Conservation (phyloP, 2,113 vertebrate species). For the Triplophysa dalaica region DNA sequence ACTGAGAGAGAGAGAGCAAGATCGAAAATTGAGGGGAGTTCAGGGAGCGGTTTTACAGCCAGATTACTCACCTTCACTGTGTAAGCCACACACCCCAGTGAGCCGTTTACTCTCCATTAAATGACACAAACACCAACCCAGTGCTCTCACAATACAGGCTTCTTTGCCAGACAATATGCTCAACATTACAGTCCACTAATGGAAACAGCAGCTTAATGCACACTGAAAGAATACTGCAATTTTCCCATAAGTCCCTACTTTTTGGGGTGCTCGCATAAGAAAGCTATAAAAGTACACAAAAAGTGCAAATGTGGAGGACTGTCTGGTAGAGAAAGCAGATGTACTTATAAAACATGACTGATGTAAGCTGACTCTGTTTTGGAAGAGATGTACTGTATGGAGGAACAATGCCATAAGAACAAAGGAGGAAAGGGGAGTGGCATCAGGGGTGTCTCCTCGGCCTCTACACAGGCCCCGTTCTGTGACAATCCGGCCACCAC, state of each 20-base stretch:
- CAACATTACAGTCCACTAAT: conserved; percentile 24
- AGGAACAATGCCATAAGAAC: not conserved
- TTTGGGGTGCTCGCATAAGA: not conserved
- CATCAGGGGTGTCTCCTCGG: not conserved
- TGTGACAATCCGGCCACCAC: conserved; percentile 8
- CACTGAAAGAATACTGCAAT: conserved; percentile 1
- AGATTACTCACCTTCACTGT: conserved; percentile 16
- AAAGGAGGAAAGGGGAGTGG: not conserved
- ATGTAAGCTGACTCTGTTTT: not conserved
- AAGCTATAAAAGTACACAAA: not conserved
- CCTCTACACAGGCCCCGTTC: conserved; percentile 3
- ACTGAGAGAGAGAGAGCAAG: conserved; percentile 1
- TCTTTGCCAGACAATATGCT: conserved; percentile 36
- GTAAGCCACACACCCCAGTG: conserved; percentile 36
- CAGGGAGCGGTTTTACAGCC: conserved; percentile 32
- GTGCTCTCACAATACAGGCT: conserved; percentile 16
- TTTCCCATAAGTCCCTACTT: not conserved
- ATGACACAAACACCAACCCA: conserved; percentile 35
- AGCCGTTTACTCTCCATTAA: conserved; percentile 41
- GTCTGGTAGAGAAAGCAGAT: not conserved
- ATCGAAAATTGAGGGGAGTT: conserved; percentile 8
- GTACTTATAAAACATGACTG: not conserved
- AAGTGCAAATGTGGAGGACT: not conserved
- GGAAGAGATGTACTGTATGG: not conserved
- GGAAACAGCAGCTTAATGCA: conserved; percentile 16